These are phyloP conservation scores for Hoplodrina blanda DNA, from an alignment of 2,888 invertebrate species.

Conservation along the genomic window DNA sequence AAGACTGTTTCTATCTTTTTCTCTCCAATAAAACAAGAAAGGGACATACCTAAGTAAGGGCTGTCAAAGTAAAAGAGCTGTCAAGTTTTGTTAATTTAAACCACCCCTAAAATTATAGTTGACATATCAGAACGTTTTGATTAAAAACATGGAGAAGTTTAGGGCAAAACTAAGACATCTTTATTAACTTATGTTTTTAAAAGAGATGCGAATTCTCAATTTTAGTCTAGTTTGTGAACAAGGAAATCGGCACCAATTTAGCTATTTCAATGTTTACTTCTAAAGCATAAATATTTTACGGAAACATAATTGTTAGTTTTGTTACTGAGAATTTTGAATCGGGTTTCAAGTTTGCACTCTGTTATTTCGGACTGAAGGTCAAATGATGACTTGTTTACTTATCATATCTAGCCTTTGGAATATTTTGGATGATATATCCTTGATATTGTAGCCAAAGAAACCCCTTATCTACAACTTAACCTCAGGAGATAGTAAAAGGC, in stretches of 20 bases:
- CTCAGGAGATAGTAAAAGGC: constrained; percentile 17
- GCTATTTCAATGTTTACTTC: constrained; percentile 28
- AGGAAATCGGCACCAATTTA: constrained; percentile 1
- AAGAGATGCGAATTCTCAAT: no score
- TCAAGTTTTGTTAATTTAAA: no score
- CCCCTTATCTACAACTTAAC: constrained; percentile 25
- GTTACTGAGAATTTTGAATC: constrained; percentile 23
- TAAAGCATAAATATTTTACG: constrained; percentile 18
- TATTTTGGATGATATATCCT: constrained; percentile 28
- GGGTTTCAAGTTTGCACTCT: constrained; percentile 8
- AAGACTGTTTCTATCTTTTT: no score
- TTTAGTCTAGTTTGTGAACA: no score
- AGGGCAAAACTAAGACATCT: no score
- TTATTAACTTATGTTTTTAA: no score
- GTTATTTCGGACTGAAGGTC: constrained; percentile 36
- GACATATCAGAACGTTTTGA: no score
- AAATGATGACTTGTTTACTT: constrained; percentile 19
- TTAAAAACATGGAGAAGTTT: no score
- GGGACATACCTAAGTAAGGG: no score
- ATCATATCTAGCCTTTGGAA: constrained; percentile 22
- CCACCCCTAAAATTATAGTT: no score
- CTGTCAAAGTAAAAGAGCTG: no score
- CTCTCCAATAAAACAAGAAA: no score
- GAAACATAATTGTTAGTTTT: neutral
- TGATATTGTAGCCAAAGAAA: constrained; percentile 18